Evolutionary conservation across 2,888 invertebrate species (phyloP), one percentile per base, ranked within the genome.

Genomic region (Parthenolecanium corni): DNA sequence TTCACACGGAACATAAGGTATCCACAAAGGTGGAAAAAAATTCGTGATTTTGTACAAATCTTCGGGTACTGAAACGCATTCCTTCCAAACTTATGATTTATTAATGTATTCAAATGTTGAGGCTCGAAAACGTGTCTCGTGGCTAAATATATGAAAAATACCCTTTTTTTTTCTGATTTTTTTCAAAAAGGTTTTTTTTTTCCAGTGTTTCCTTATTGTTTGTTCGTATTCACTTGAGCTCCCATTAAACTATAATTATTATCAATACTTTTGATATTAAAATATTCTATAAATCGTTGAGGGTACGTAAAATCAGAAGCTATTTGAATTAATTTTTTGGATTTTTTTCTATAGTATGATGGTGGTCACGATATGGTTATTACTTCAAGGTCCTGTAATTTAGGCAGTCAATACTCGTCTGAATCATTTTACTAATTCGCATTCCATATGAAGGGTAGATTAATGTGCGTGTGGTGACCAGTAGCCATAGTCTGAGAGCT

Each of bases 61-160:
- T 61, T 61, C 9, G 4, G 4, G 5, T 9, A 31, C 31, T 6
- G 31, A 31, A 31, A 46, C 49, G 61, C 61, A 51, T 49, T 51
- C 61, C 31, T 47, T 47, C 58, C 46, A 47, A 47, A 58, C 44
- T 61, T 61, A 61, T 51, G 61, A 49, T 61, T 61, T 61, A 61
- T 54, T 54, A 54, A 54, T 54, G 40, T 61, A 61, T 61, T 61
- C 49, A 61, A 51, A 51, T 61, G 23, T 61, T 21, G 49, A 51
- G 47, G 47, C 36, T 61, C 24, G 18, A 11, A 25, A 61, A 36
- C 61, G 18, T 61, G 61, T 61, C 61, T 61, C 61, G 49, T 61
- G 61, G 61, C 61, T 61, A 61, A 51, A 49, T 61, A 58, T 47
- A 52, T 31, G 25, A 24, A 20, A 31, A 36, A 38, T 49, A 40